Base-by-base conservation (phyloP, 2,113 vertebrate genomes). In the Cinclus cinclus region DNA sequence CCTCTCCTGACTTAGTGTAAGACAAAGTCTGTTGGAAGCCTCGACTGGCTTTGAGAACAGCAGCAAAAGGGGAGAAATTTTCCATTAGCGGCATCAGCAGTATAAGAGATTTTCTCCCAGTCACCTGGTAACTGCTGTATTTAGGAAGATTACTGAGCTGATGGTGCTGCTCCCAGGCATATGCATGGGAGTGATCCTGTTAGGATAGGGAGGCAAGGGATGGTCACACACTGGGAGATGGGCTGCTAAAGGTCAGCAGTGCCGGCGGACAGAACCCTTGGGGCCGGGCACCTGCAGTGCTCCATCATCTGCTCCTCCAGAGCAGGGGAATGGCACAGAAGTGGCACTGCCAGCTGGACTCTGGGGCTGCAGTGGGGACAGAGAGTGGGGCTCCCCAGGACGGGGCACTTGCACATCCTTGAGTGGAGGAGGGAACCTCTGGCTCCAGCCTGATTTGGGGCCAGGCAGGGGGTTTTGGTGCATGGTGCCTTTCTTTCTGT, bases 41-140 rank as follows among this genome's bases (percentile, higher is more conserved):
- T 30, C 31, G 53, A 74, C 87, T 67, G 96, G 95, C 94, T 97
- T 93, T 97, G 96, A 94, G 96, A 95, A 96, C 93, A 92, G 94
- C 96, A 75, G 93, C 74, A 22, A 95, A 97, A 97, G 79, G 95
- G 96, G 96, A 97, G 97, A 97, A 97, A 92, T 95, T 97, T 98
- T 98, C 98, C 97, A 97, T 98, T 97, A 97, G 97, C 96, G 96
- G 90, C 97, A 98, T 97, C 97, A 97, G 97, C 97, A 97, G 96
- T 97, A 96, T 94, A 94, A 96, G 94, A 97, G 95, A 98, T 97
- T 97, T 92, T 97, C 97, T 95, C 96, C 92, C 95, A 96, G 97
- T 97, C 97, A 97, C 97, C 95, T 96, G 96, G 96, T 98, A 97
- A 98, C 97, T 97, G 96, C 96, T 96, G 95, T 94, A 82, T 97